Conservation (phyloP, 2,113 vertebrate species). For the Psittacus erithacus region DNA sequence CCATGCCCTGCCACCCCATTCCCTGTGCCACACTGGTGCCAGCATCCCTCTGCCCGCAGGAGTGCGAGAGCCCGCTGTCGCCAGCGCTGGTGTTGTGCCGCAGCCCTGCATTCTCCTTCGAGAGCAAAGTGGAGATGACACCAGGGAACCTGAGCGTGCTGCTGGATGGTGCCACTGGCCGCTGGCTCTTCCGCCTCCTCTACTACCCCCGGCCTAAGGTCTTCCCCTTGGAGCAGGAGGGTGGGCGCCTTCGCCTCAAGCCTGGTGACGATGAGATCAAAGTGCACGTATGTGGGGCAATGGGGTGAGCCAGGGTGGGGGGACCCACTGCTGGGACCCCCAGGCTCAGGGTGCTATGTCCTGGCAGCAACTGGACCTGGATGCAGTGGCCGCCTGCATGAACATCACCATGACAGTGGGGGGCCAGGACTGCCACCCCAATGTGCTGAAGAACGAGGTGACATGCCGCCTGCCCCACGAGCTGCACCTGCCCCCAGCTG, state of each 20-base stretch:
- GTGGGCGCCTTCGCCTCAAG: slow-evolving; percentile 72
- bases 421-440: slow-evolving; percentile 83
- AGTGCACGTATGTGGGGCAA: slow-evolving; percentile 77
- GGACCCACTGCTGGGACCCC: fast-evolving
- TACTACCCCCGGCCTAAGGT: slow-evolving; percentile 80
- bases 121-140: slow-evolving; percentile 70
- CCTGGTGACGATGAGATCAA: slow-evolving; percentile 81
- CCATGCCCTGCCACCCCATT: neutral
- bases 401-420: slow-evolving; percentile 86
- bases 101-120: slow-evolving; percentile 77
- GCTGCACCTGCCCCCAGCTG: slow-evolving; percentile 73
- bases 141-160: slow-evolving; percentile 81
- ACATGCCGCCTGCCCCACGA: slow-evolving; percentile 85
- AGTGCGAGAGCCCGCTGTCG: slow-evolving; percentile 69
- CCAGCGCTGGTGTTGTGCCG: slow-evolving; percentile 78
- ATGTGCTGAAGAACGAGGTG: slow-evolving; percentile 86
- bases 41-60: slow-evolving; percentile 39
- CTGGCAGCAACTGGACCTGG: slow-evolving; percentile 85
- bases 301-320: neutral
- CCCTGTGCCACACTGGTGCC: neutral
- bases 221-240: slow-evolving; percentile 75
- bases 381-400: slow-evolving; percentile 84
- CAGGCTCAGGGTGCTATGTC: neutral
- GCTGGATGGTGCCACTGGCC: slow-evolving; percentile 79
- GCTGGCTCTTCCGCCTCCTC: slow-evolving; percentile 75